Conservation (phyloP, 2,113 vertebrate species). For the Addax nasomaculatus region DNA sequence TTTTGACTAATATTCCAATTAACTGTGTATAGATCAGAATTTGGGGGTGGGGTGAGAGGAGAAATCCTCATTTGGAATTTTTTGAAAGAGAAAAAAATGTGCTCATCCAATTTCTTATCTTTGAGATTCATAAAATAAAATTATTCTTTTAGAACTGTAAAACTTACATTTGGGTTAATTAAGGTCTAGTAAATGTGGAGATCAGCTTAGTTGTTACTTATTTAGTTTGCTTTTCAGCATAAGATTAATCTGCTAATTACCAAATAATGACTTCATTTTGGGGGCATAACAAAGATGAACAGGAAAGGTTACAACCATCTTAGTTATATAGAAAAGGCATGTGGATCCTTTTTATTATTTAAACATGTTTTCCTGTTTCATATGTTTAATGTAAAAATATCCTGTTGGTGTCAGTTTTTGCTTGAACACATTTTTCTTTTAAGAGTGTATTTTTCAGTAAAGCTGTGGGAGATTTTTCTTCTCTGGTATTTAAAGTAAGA, state of each 20-base stretch:
- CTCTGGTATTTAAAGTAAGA: slow-evolving; percentile 67
- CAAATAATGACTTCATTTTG: not conserved
- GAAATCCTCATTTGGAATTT: not conserved
- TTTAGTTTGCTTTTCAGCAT: not conserved
- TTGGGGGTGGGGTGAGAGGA: not conserved
- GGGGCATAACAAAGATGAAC: not conserved
- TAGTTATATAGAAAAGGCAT: not conserved
- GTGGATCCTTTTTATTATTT: not conserved
- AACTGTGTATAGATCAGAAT: not conserved
- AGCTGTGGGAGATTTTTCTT: slow-evolving; percentile 35
- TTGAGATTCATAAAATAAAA: not conserved
- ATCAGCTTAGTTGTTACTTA: not conserved
- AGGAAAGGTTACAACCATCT: not conserved
- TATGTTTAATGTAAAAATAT: slow-evolving; percentile 26
- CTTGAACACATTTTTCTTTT: slow-evolving; percentile 53
- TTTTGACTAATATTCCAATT: not conserved
- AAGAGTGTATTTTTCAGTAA: slow-evolving; percentile 26
- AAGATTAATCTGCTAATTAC: not conserved
- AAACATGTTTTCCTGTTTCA: not conserved
- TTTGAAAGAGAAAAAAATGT: not conserved
- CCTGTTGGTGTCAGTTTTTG: slow-evolving; percentile 30
- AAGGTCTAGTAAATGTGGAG: not conserved
- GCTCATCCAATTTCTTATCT: not conserved
- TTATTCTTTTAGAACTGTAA: not conserved
- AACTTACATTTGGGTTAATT: not conserved